Evolutionary conservation across 1,140 invertebrate species (phyloP).

Genomic region (Pachyrhynchus sulphureomaculatus): DNA sequence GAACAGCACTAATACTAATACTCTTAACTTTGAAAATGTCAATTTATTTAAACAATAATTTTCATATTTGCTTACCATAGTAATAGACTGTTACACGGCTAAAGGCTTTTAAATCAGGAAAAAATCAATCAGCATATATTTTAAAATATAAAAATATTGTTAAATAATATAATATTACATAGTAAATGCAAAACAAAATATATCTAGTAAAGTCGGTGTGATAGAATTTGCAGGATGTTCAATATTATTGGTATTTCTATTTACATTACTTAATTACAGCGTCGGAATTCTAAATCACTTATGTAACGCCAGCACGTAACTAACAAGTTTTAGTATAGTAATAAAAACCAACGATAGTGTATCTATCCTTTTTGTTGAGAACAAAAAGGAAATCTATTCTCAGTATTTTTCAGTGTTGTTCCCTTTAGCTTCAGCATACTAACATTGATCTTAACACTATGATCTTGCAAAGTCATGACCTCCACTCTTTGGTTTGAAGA

Average conservation of each 20-base stretch:
- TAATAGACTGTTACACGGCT: background rate
- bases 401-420: too few species aligned
- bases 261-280: too few species aligned
- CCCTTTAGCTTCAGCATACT: too few species aligned
- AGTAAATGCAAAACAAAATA: slow-evolving; percentile 21
- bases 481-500: too few species aligned
- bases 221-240: slow-evolving; percentile 25
- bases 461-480: too few species aligned
- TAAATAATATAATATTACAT: slow-evolving; percentile 21
- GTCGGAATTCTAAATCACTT: too few species aligned
- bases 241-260: background rate
- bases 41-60: background rate
- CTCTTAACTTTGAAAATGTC: background rate
- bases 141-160: slow-evolving; percentile 11
- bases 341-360: too few species aligned
- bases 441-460: too few species aligned
- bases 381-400: too few species aligned
- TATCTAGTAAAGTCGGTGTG: slow-evolving; percentile 27
- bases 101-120: background rate
- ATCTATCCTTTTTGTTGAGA: too few species aligned
- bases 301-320: too few species aligned
- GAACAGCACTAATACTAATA: background rate
- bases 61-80: background rate
- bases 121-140: slow-evolving; percentile 14
- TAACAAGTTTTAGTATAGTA: too few species aligned